Evolutionary conservation across 2,797 vertebrate genomes (phyloP).

Genomic region (Crenichthys baileyi): DNA sequence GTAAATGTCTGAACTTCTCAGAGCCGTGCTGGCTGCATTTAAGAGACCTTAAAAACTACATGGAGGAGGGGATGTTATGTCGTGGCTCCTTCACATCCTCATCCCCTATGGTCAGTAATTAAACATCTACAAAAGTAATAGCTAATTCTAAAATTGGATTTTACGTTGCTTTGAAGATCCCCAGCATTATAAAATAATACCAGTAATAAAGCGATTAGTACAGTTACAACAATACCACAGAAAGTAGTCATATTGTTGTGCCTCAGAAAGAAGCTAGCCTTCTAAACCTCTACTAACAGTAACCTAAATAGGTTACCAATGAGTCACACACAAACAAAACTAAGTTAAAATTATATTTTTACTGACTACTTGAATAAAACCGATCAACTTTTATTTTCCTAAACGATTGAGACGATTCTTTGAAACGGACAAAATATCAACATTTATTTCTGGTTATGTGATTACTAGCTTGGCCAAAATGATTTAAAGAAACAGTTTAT

Average conservation of each 20-base stretch:
- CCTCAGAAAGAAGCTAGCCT: background rate
- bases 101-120: too few species aligned
- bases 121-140: too few species aligned
- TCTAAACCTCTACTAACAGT: background rate
- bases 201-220: background rate
- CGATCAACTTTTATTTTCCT: background rate
- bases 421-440: slow-evolving; percentile 4
- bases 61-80: too few species aligned
- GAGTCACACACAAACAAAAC: background rate
- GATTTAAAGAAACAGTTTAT: background rate
- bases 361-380: background rate
- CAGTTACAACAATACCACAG: background rate
- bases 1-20: too few species aligned
- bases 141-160: too few species aligned
- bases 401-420: background rate
- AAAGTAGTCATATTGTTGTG: background rate
- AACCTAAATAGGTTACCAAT: background rate
- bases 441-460: background rate
- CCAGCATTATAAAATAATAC: background rate
- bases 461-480: background rate
- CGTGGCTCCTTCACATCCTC: too few species aligned
- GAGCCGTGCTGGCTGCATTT: too few species aligned
- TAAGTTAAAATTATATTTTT: background rate
- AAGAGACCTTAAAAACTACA: too few species aligned
- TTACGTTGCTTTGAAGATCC: too few species aligned